Conservation (phyloP, 1,140 invertebrate genomes). For the Pogonognathellus flavescens region DNA sequence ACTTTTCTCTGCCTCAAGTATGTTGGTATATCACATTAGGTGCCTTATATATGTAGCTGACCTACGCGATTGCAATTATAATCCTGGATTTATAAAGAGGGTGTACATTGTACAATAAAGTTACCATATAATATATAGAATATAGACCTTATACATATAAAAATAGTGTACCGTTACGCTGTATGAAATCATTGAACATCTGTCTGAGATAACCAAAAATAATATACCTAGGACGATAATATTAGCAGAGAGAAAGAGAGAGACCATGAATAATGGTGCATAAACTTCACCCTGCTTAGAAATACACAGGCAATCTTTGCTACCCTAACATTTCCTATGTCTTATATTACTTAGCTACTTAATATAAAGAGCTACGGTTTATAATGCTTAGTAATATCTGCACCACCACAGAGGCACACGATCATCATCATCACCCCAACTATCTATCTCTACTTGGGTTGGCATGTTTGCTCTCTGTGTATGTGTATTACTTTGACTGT, state of each 20-base stretch:
- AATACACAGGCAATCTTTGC: slow-evolving; percentile 37
- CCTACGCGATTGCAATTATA: slow-evolving; percentile 18
- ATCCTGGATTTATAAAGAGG: not conserved
- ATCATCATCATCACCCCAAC: slow-evolving; percentile 22
- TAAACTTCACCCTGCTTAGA: slow-evolving; percentile 31
- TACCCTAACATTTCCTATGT: slow-evolving; percentile 2
- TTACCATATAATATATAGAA: not conserved
- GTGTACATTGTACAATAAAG: not conserved
- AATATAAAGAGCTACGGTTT: too few species aligned
- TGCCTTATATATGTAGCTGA: slow-evolving; percentile 8
- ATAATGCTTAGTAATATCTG: too few species aligned
- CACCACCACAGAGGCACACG: not conserved
- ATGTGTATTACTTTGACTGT: slow-evolving; percentile 1
- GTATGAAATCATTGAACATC: slow-evolving; percentile 62
- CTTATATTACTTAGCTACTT: too few species aligned
- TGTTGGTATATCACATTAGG: not conserved
- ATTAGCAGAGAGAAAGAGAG: not conserved
- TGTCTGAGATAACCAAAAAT: slow-evolving; percentile 59
- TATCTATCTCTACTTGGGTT: not conserved
- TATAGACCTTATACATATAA: too few species aligned
- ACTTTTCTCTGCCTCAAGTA: slow-evolving; percentile 41
- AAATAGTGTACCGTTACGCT: not conserved
- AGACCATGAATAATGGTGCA: slow-evolving; percentile 53
- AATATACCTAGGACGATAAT: not conserved
- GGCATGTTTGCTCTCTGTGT: not conserved